Conservation (phyloP, 2,797 vertebrate species). For the Pseudochirops cupreus region DNA sequence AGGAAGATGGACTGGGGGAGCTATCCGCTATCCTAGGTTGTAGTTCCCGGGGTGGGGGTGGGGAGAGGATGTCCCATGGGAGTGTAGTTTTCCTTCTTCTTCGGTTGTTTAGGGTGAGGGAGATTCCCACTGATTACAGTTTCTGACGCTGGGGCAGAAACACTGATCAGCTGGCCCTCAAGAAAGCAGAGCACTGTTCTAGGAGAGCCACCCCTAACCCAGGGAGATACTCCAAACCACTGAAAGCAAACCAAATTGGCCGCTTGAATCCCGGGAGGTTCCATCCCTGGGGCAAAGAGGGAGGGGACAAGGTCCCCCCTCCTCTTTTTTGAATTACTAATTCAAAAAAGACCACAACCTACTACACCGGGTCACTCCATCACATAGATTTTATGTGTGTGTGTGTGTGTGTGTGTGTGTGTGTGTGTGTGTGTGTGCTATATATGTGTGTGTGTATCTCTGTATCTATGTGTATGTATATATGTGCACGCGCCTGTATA, state of each 20-base stretch:
- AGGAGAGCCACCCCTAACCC: conserved; percentile 59
- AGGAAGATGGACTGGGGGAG: not conserved
- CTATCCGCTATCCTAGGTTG: not conserved
- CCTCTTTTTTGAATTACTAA: conserved; percentile 70
- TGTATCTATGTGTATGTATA: not conserved
- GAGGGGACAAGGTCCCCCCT: conserved; percentile 49
- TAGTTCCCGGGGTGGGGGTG: not conserved
- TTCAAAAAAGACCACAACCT: conserved; percentile 78
- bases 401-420: too few species aligned
- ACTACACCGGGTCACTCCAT: conserved; percentile 58
- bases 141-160: conserved; percentile 52
- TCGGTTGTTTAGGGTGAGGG: conserved; percentile 18
- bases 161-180: conserved; percentile 36
- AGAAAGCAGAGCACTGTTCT: conserved; percentile 57
- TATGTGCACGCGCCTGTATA: too few species aligned
- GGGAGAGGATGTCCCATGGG: not conserved
- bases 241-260: conserved; percentile 71
- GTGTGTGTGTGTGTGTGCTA: too few species aligned
- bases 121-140: conserved; percentile 58
- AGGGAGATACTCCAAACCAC: conserved; percentile 56
- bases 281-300: conserved; percentile 60
- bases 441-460: too few species aligned
- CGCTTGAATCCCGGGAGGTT: conserved; percentile 41
- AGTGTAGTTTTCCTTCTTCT: conserved; percentile 5
- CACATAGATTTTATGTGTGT: conserved; percentile 61